Evolutionary conservation across 2,888 invertebrate genomes (phyloP), one percentile per base, ranked within the genome.

Genomic region (Autographa pulchrina): DNA sequence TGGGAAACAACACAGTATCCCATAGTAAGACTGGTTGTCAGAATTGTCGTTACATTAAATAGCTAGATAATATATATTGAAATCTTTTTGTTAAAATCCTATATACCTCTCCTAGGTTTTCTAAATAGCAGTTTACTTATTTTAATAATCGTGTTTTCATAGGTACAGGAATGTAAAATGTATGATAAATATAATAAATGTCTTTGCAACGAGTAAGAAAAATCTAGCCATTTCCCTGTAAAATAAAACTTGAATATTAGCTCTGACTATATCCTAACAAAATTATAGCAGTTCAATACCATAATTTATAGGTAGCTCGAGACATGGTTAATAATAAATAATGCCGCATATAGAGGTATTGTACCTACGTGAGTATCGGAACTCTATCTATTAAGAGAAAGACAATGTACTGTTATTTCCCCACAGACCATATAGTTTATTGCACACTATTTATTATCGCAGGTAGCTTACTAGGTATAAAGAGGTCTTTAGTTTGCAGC

Each of bases 391-490:
- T 66, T 78, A 70, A 52, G 60, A 65, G 52, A 65, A 68, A 71
- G 13, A 68, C 58, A 78, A 67, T 65, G 56, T 59, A 35, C 59
- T 64, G 38, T 52, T 69, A 78, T 71, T 81, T 71, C 60, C 18
- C 67, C 41, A 20, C 56, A 58, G 64, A 82, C 72, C 13, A 61
- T 14, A 62, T 65, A 63, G 68, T 75, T 80, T 80, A 80, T 75
- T 54, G n/a, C 69, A 25, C 32, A 68, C 48, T 64, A 74, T 78
- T 66, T 70, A 74, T 56, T 66, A 78, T 32, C 41, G n/a, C 48
- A 48, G 48, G 38, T 48, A 35, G 48, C 35, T 81, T 74, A 31
- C 54, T 59, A 54, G 56, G 68, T 65, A 63, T 68, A 54, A 59
- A 62, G 58, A 48, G 31, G 14, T 48, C 54, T 66, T 80, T 77